Evolutionary conservation across 1,140 invertebrate species (phyloP).

Genomic region (Pseudomyrmex cubaensis): DNA sequence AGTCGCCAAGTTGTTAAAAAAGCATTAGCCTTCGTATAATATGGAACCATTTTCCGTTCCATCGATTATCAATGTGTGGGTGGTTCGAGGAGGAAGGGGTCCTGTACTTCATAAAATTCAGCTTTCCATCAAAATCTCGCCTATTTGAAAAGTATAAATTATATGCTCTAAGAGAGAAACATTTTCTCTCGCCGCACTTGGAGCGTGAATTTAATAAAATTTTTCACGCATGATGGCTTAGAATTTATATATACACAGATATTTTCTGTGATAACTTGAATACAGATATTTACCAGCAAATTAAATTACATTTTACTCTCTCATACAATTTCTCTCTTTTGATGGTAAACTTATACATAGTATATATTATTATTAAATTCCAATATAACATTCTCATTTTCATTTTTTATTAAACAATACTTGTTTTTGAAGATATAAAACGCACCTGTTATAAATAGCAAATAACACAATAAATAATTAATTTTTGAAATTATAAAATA

Average conservation of each 20-base stretch:
- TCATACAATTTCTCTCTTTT: no score
- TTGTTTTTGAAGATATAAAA: background rate
- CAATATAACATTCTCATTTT: background rate
- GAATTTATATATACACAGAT: no score
- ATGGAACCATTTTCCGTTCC: constrained; percentile 35
- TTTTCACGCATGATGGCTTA: background rate
- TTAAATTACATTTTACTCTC: no score
- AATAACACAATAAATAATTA: no score
- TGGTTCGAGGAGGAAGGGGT: background rate
- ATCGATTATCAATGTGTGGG: constrained; percentile 45
- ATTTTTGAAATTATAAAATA: constrained; percentile 2
- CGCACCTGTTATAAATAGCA: no score
- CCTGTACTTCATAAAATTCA: constrained; percentile 36
- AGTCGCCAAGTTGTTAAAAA: constrained; percentile 40
- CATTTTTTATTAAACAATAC: background rate
- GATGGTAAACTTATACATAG: no score
- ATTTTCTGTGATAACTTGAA: no score
- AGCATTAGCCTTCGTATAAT: constrained; percentile 32
- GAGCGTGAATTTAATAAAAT: constrained; percentile 13
- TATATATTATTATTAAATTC: no score
- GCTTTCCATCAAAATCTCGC: constrained; percentile 37
- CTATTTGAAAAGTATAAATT: no score
- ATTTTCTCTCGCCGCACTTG: constrained; percentile 4
- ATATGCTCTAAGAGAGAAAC: background rate
- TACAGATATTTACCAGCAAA: no score